Evolutionary conservation across 1,140 invertebrate genomes (phyloP).

Genomic region (Drosophila persimilis): DNA sequence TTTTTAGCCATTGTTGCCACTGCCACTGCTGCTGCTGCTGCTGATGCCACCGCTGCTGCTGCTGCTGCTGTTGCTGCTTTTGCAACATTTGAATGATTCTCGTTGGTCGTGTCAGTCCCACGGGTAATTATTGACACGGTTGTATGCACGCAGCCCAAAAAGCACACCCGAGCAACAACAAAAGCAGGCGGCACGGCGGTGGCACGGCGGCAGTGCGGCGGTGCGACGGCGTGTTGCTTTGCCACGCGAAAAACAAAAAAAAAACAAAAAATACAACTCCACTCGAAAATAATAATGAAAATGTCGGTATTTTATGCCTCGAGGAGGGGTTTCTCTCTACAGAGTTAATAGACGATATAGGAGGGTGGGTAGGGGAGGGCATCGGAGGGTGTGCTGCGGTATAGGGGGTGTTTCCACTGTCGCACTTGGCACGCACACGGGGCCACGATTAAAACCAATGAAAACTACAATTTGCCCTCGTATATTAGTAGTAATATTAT

Average conservation of each 20-base stretch:
- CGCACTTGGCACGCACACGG: conserved; percentile 71
- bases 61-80: conserved; percentile 52
- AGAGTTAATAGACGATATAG: conserved; percentile 14
- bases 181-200: conserved; percentile 38
- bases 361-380: conserved; percentile 6
- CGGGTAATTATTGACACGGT: conserved; percentile 83
- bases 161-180: conserved; percentile 49
- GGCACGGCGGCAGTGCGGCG: conserved; percentile 1
- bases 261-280: conserved; percentile 52
- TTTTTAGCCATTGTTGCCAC: conserved; percentile 76
- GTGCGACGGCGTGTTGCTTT: conserved; percentile 48
- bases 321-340: conserved; percentile 41
- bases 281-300: conserved; percentile 80
- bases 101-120: conserved; percentile 82
- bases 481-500: conserved; percentile 74
- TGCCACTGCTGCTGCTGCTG: conserved; percentile 50
- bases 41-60: conserved; percentile 44
- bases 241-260: conserved; percentile 74
- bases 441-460: conserved; percentile 75
- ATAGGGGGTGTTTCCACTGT: conserved; percentile 49
- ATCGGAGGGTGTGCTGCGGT: conserved; percentile 7
- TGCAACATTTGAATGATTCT: conserved; percentile 82
- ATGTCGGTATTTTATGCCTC: conserved; percentile 60
- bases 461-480: conserved; percentile 76
- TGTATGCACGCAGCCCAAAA: conserved; percentile 82